Evolutionary conservation across 2,113 vertebrate genomes (phyloP).

Genomic region (Scalopus aquaticus): DNA sequence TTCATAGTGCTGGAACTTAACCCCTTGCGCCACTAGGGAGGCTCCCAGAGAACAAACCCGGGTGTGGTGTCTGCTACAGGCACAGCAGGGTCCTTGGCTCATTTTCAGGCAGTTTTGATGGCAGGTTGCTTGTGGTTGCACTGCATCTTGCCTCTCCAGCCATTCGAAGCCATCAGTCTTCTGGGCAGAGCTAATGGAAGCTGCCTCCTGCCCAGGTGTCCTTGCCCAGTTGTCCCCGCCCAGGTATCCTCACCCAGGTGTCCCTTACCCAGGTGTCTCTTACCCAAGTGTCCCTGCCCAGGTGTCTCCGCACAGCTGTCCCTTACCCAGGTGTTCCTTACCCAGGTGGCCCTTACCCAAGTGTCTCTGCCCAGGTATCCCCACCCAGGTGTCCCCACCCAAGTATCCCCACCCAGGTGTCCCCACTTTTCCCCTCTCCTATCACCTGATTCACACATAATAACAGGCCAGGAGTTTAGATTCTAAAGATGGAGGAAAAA

Average conservation of each 20-base stretch:
- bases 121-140: no score
- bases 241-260: neutral
- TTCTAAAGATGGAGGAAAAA: neutral
- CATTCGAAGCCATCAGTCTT: accelerated
- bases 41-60: neutral
- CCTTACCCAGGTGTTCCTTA: no score
- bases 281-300: neutral
- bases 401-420: neutral
- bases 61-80: neutral
- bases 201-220: neutral
- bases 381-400: neutral
- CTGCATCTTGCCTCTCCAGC: accelerated
- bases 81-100: neutral
- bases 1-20: no score
- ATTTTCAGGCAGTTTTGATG: neutral
- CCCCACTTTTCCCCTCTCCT: neutral
- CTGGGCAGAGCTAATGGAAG: neutral
- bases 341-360: no score
- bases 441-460: neutral
- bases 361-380: neutral
- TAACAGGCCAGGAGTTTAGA: neutral
- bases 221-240: no score
- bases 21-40: no score
- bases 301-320: no score
- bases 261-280: neutral